phyloP scores from a whole-genome alignment of 1,140 invertebrate species.

The Cyclina sinensis region DNA sequence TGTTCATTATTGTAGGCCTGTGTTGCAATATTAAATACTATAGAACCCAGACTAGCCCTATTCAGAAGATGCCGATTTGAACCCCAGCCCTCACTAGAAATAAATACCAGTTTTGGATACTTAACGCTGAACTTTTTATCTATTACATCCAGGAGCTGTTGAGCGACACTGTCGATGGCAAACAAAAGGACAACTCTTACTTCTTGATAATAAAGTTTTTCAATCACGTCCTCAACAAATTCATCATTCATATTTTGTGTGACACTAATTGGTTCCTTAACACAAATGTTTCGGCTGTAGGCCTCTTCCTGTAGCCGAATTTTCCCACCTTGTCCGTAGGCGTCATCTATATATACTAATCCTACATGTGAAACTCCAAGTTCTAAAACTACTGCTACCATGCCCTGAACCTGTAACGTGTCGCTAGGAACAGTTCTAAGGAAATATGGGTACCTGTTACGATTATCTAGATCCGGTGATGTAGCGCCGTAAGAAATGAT shows the following conservation, averaged over 20 bases:
- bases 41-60: constrained; percentile 62
- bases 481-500: constrained; percentile 77
- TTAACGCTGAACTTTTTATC: not conserved
- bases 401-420: constrained; percentile 72
- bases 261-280: constrained; percentile 86
- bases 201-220: constrained; percentile 54
- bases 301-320: constrained; percentile 63
- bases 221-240: constrained; percentile 36
- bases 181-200: constrained; percentile 73
- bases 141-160: constrained; percentile 68
- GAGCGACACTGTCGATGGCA: constrained; percentile 67
- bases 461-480: constrained; percentile 74
- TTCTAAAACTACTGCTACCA: constrained; percentile 64
- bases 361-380: constrained; percentile 73
- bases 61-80: constrained; percentile 56
- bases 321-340: constrained; percentile 73
- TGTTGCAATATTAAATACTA: constrained; percentile 67
- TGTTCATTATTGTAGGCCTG: not conserved
- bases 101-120: constrained; percentile 65
- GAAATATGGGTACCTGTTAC: constrained; percentile 75
- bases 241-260: constrained; percentile 84
- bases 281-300: constrained; percentile 86
- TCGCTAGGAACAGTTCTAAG: constrained; percentile 77
- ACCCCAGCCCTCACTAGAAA: constrained; percentile 80
- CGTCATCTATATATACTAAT: constrained; percentile 73